phyloP scores from a whole-genome alignment of 2,888 invertebrate genomes.

The Glyphotaelius pellucidus region DNA sequence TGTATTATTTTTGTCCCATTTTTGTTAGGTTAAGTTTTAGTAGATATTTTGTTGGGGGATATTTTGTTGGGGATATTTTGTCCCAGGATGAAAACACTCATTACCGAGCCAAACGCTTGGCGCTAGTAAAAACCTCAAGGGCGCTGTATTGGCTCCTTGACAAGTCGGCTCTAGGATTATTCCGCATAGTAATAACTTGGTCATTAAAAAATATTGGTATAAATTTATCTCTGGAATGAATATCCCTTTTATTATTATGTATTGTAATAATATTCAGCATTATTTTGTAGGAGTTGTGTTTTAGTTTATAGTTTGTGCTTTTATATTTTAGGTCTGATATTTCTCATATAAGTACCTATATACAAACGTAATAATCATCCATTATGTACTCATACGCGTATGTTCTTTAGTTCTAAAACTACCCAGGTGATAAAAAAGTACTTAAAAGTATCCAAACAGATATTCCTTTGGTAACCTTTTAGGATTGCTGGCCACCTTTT shows the following conservation, averaged over 20 bases:
- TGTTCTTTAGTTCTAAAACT: neutral
- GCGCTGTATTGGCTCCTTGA: too few relatives aligned
- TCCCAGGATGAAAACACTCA: too few relatives aligned
- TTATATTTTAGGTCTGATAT: neutral
- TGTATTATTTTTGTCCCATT: too few relatives aligned
- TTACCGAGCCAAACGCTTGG: too few relatives aligned
- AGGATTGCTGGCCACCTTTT: too few relatives aligned
- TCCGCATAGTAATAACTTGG: neutral
- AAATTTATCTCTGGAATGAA: neutral
- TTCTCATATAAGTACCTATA: neutral
- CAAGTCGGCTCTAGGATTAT: too few relatives aligned
- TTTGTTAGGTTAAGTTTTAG: too few relatives aligned
- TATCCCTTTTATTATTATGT: neutral
- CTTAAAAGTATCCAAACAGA: neutral
- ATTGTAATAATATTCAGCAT: neutral
- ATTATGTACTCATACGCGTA: neutral
- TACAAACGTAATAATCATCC: neutral
- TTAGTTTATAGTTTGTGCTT: neutral
- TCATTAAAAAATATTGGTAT: neutral
- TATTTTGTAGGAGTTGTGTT: neutral
- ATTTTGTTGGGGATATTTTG: too few relatives aligned
- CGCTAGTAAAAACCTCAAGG: too few relatives aligned
- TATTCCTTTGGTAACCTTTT: neutral
- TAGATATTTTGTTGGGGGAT: too few relatives aligned
- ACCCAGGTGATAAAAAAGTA: neutral